Evolutionary conservation across 1,140 invertebrate genomes (phyloP).

Genomic region (Drosophila guanche): DNA sequence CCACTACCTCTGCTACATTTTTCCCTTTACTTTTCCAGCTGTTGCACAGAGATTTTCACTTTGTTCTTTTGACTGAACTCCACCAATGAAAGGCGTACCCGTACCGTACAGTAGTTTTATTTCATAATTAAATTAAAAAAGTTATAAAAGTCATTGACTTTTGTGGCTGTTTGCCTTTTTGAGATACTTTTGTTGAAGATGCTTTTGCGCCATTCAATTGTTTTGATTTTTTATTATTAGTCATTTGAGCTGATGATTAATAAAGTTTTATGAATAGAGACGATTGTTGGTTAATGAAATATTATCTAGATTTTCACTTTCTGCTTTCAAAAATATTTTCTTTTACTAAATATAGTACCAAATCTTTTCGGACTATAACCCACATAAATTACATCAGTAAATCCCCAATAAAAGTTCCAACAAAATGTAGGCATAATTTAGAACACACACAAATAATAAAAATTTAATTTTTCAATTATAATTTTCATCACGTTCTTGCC

Average conservation of each 20-base stretch:
- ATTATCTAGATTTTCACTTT: no score
- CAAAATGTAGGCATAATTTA: conserved; percentile 24
- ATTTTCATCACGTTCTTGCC: conserved; percentile 50
- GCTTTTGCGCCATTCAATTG: conserved; percentile 23
- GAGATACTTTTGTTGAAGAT: not conserved
- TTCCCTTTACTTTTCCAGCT: conserved; percentile 36
- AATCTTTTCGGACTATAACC: not conserved
- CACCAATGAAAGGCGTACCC: conserved; percentile 36
- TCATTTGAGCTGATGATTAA: conserved; percentile 5
- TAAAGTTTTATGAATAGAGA: not conserved
- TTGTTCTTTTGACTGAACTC: conserved; percentile 70
- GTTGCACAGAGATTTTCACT: conserved; percentile 52
- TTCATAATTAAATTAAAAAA: conserved; percentile 75
- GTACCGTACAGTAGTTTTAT: not conserved
- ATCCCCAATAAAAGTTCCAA: not conserved
- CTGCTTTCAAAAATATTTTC: no score
- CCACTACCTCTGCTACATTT: conserved; percentile 19
- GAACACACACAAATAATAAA: conserved; percentile 16
- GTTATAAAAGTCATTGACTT: conserved; percentile 70
- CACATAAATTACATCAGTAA: conserved; percentile 5
- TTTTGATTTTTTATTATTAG: conserved; percentile 5
- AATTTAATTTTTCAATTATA: conserved; percentile 23
- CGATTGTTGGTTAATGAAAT: not conserved
- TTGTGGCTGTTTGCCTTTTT: conserved; percentile 3
- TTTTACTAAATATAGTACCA: not conserved